These are phyloP conservation scores for Actinia tenebrosa DNA, from an alignment of 64 coral and sea anemone genomes.

Conservation along the genomic window DNA sequence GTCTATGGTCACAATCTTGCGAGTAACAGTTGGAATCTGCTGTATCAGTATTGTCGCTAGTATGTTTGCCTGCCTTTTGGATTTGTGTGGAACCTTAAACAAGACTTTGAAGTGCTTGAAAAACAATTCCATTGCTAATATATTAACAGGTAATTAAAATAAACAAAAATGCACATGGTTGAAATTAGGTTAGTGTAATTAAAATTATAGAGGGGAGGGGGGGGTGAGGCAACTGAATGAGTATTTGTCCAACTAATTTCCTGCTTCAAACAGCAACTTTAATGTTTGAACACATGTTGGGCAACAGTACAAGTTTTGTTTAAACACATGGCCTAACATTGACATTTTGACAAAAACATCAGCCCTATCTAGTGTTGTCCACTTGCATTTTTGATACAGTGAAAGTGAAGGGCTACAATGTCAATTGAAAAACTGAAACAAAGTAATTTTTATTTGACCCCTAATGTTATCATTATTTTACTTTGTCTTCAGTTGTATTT, in stretches of 20 bases:
- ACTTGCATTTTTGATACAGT: background rate
- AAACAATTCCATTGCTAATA: conserved; percentile 81
- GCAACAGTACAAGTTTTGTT: background rate
- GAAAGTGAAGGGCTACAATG: background rate
- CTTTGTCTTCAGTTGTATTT: conserved; percentile 46
- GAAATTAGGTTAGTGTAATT: background rate
- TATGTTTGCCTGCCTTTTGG: conserved; percentile 89
- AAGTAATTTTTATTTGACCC: too few species aligned
- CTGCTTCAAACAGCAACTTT: too few species aligned
- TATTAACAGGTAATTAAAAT: conserved; percentile 65
- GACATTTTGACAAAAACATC: background rate
- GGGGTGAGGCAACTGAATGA: too few species aligned
- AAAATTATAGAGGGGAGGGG: too few species aligned
- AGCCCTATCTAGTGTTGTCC: background rate
- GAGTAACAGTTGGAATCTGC: conserved; percentile 63
- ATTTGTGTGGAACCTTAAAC: conserved; percentile 90
- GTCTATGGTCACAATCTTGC: conserved; percentile 56
- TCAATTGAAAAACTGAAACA: background rate
- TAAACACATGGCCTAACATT: background rate
- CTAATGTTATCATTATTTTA: background rate
- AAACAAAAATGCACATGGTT: background rate
- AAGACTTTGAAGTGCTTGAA: conserved; percentile 72
- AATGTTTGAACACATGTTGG: background rate
- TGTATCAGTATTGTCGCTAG: conserved; percentile 71
- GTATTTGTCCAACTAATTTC: too few species aligned